Evolutionary conservation across 1,140 invertebrate species (phyloP).

Genomic region (Antheraea pernyi): DNA sequence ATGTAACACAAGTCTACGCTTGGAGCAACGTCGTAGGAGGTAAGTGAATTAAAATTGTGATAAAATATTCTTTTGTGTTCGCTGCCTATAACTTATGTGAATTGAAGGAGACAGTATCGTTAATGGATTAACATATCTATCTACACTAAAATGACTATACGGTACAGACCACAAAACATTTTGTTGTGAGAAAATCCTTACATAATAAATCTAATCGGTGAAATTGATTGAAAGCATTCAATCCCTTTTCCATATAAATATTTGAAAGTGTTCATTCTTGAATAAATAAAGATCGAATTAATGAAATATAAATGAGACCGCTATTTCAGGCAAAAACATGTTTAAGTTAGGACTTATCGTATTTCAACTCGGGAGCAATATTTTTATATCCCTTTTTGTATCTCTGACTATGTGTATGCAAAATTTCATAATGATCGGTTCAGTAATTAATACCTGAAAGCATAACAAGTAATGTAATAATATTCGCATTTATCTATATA

Average conservation of each 20-base stretch:
- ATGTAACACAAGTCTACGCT: not conserved
- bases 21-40: not conserved
- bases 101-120: not conserved
- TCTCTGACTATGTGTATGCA: too few species aligned
- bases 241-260: not conserved
- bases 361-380: too few species aligned
- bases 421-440: too few species aligned
- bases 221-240: not conserved
- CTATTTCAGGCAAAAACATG: too few species aligned
- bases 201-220: not conserved
- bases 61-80: not conserved
- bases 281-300: not conserved
- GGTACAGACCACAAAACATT: not conserved
- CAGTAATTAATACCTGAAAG: too few species aligned
- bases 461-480: too few species aligned
- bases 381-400: too few species aligned
- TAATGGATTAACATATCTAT: not conserved
- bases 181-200: not conserved
- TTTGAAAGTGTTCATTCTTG: not conserved
- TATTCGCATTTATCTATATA: too few species aligned
- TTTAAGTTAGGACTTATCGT: too few species aligned
- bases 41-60: not conserved
- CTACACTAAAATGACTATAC: not conserved
- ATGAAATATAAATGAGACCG: not conserved
- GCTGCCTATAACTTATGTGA: not conserved